Percentiles rank a stretch among this genome's conserved stretches.
Conservation (phyloP, 37 sponge, comb jelly and placozoan species). For the Eunapius fragilis region DNA sequence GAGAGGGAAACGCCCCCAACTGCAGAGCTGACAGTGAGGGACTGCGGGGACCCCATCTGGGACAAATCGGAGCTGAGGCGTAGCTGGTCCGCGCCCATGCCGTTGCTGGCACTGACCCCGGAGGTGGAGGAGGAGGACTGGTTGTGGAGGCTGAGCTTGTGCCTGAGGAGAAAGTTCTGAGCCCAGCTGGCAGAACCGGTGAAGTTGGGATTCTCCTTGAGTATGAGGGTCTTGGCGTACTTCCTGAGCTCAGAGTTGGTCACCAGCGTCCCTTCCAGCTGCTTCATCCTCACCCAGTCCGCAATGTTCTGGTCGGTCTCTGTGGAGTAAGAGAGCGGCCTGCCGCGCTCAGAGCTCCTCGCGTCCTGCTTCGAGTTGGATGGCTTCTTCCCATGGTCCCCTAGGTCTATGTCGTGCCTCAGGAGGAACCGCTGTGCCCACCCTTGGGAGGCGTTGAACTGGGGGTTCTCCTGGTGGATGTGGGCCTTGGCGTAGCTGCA, state of each 20-base stretch:
- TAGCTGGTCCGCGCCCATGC: neutral
- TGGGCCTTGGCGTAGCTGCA: conserved; percentile 63
- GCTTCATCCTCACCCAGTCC: conserved; percentile 51
- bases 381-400: neutral
- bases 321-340: conserved; percentile 74
- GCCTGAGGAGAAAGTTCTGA: conserved; percentile 81
- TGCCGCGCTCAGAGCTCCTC: conserved; percentile 20
- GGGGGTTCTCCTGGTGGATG: conserved; percentile 74
- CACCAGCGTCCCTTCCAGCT: conserved; percentile 36
- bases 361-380: neutral
- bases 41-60: neutral
- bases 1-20: neutral
- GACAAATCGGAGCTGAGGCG: neutral
- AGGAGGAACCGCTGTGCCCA: conserved; percentile 80
- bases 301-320: conserved; percentile 70
- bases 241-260: conserved; percentile 74
- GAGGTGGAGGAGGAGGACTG: no score
- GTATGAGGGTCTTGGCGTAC: conserved; percentile 58
- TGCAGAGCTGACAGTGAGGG: neutral
- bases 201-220: conserved; percentile 75
- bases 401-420: conserved; percentile 56
- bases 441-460: conserved; percentile 73
- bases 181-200: conserved; percentile 89
- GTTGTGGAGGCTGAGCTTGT: conserved; percentile 54
- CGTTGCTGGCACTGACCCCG: neutral